Evolutionary conservation across 2,797 vertebrate genomes (phyloP).

Genomic region (Molothrus aeneus): DNA sequence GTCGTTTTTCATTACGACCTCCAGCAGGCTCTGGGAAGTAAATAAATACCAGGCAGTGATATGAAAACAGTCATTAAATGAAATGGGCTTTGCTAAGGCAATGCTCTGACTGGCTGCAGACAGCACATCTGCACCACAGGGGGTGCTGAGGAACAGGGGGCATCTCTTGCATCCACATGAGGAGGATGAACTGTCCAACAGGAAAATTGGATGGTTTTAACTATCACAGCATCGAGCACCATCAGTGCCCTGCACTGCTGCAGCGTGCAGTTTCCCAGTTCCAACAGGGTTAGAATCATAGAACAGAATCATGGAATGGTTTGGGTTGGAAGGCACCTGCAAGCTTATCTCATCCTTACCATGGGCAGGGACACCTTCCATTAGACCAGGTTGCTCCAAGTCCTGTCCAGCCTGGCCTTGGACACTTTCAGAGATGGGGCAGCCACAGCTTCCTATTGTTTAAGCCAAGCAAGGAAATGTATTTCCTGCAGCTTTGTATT

Average conservation of each 20-base stretch:
- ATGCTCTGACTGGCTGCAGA: not conserved
- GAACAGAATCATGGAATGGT: not conserved
- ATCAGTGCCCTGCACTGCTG: not conserved
- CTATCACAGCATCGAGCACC: not conserved
- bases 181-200: not conserved
- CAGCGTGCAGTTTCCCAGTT: accelerated
- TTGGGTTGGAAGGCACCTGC: not conserved
- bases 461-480: not conserved
- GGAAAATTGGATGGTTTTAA: not conserved
- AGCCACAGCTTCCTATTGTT: not conserved
- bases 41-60: slow-evolving; percentile 71
- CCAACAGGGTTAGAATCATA: accelerated
- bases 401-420: not conserved
- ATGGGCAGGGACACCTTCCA: not conserved
- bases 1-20: slow-evolving; percentile 74
- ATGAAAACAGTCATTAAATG: slow-evolving; percentile 32
- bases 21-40: slow-evolving; percentile 59
- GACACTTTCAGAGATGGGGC: too few species aligned
- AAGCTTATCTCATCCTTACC: accelerated
- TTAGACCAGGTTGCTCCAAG: accelerated
- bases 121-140: not conserved
- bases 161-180: not conserved
- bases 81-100: slow-evolving; percentile 22
- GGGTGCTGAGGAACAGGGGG: not conserved
- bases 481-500: not conserved